Evolutionary conservation across 2,113 vertebrate species (phyloP).

Genomic region (Tyrannus savana): DNA sequence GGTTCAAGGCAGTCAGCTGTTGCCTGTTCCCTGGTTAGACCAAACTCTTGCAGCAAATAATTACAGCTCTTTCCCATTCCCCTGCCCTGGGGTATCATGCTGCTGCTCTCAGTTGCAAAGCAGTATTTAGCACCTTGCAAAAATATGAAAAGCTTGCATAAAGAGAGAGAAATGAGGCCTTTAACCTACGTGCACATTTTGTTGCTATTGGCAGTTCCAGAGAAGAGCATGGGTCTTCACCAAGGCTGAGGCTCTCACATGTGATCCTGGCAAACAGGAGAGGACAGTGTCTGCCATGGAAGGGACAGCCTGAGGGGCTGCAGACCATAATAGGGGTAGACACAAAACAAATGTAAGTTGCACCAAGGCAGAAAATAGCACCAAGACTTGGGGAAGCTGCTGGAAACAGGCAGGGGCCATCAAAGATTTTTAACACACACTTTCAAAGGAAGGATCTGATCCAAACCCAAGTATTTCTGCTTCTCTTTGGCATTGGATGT

Average conservation of each 20-base stretch:
- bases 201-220: neutral
- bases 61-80: conserved; percentile 5
- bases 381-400: neutral
- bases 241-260: neutral
- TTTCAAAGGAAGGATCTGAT: neutral
- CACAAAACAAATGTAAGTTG: neutral
- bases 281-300: neutral
- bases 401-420: neutral
- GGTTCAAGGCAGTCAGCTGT: neutral
- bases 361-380: neutral
- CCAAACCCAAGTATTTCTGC: neutral
- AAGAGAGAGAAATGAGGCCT: neutral
- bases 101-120: neutral
- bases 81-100: neutral
- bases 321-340: neutral
- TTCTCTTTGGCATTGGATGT: neutral
- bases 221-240: neutral
- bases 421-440: neutral
- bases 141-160: conserved; percentile 8
- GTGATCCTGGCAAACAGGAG: rapidly evolving
- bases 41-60: conserved; percentile 13
- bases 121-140: neutral
- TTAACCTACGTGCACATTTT: neutral
- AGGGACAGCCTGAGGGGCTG: neutral
- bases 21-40: neutral